Evolutionary conservation across 2,888 invertebrate genomes (phyloP).

Genomic region (Microchrysa polita): DNA sequence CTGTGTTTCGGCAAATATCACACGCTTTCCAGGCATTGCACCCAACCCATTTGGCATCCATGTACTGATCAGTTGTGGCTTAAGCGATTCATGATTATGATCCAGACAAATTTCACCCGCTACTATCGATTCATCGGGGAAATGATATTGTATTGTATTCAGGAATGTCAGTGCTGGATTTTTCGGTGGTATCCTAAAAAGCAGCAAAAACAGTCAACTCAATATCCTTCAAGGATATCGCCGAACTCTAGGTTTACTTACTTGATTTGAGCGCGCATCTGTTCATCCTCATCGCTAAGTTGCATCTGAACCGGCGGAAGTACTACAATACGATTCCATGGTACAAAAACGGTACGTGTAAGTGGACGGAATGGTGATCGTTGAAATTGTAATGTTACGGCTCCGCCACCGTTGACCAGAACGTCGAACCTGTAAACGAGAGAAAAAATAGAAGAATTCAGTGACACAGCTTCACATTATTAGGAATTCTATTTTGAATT

Average conservation of each 20-base stretch:
- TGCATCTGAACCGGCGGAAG: slow-evolving; percentile 89
- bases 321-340: slow-evolving; percentile 97
- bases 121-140: slow-evolving; percentile 65
- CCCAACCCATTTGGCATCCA: slow-evolving; percentile 92
- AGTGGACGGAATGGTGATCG: slow-evolving; percentile 91
- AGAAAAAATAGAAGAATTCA: too few species aligned
- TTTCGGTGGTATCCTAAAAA: slow-evolving; percentile 60
- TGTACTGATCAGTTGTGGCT: slow-evolving; percentile 87
- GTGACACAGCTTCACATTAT: too few species aligned
- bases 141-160: slow-evolving; percentile 63
- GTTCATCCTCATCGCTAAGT: slow-evolving; percentile 76
- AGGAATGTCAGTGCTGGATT: slow-evolving; percentile 64
- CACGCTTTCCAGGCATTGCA: slow-evolving; percentile 80
- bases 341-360: slow-evolving; percentile 90
- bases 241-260: slow-evolving; percentile 55
- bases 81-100: slow-evolving; percentile 85
- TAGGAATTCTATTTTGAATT: too few species aligned
- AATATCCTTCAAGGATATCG: not conserved
- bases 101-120: slow-evolving; percentile 77
- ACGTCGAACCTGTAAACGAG: slow-evolving; percentile 90
- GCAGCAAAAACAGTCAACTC: slow-evolving; percentile 40
- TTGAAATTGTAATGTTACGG: slow-evolving; percentile 95
- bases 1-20: slow-evolving; percentile 92
- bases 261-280: slow-evolving; percentile 62
- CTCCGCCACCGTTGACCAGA: slow-evolving; percentile 97